These are phyloP conservation scores for Malachius bipustulatus DNA, from an alignment of 2,888 invertebrate species.

Conservation along the genomic window DNA sequence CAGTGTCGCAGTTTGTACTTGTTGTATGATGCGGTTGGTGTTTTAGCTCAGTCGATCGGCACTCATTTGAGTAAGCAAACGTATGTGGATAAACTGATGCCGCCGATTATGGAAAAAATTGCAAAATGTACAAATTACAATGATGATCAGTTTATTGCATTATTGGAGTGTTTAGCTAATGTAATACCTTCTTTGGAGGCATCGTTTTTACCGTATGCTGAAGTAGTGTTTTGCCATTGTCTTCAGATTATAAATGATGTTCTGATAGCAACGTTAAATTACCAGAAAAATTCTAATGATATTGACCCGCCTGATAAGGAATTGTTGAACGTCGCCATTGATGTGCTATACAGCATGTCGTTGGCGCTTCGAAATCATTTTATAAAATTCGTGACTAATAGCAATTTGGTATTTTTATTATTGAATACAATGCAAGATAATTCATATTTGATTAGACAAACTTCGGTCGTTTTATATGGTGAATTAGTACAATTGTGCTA, in stretches of 20 bases:
- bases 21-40: slow-evolving; percentile 66
- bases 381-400: slow-evolving; percentile 51
- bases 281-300: slow-evolving; percentile 50
- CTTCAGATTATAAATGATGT: slow-evolving; percentile 57
- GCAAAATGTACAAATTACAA: slow-evolving; percentile 57
- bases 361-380: slow-evolving; percentile 58
- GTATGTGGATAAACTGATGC: slow-evolving; percentile 57
- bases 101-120: slow-evolving; percentile 63
- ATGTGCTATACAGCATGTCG: slow-evolving; percentile 58
- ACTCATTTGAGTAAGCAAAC: slow-evolving; percentile 55
- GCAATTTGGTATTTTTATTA: slow-evolving; percentile 54
- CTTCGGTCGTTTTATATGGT: slow-evolving; percentile 64
- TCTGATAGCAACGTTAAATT: slow-evolving; percentile 48
- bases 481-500: slow-evolving; percentile 65
- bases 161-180: slow-evolving; percentile 62
- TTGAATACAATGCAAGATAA: slow-evolving; percentile 63
- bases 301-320: slow-evolving; percentile 56
- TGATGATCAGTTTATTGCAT: slow-evolving; percentile 55
- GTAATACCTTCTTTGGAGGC: slow-evolving; percentile 63
- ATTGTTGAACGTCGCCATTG: slow-evolving; percentile 64
- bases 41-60: slow-evolving; percentile 61
- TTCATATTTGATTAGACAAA: slow-evolving; percentile 61
- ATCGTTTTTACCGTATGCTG: slow-evolving; percentile 61
- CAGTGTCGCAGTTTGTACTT: slow-evolving; percentile 62
- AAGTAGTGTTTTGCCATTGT: slow-evolving; percentile 58